Evolutionary conservation across 2,888 invertebrate genomes (phyloP).

Genomic region (Chaetogeoica ovagalla): DNA sequence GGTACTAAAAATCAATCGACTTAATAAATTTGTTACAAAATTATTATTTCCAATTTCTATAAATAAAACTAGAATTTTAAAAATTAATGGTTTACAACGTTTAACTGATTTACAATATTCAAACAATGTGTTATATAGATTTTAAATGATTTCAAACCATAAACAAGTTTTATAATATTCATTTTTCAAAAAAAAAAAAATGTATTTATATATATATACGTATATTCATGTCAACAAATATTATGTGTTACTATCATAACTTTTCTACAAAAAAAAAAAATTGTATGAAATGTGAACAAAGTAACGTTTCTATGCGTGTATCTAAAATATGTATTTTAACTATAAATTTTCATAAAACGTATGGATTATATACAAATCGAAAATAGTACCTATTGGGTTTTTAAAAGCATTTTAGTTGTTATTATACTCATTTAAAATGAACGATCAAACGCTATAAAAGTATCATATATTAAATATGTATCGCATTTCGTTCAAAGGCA

Average conservation of each 20-base stretch:
- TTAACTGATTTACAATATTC: too few relatives aligned
- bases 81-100: too few relatives aligned
- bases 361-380: background rate
- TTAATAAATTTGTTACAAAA: background rate
- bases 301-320: background rate
- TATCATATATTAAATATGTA: background rate
- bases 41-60: background rate
- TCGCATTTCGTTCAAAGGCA: background rate
- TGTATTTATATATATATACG: too few relatives aligned
- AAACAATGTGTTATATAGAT: too few relatives aligned
- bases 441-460: background rate
- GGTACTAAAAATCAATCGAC: background rate
- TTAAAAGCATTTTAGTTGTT: background rate
- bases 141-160: too few relatives aligned
- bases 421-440: background rate
- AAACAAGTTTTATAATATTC: too few relatives aligned
- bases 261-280: background rate
- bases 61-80: background rate
- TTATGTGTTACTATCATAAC: background rate
- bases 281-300: background rate
- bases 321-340: background rate
- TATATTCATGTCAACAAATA: too few relatives aligned
- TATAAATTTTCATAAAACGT: background rate
- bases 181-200: too few relatives aligned
- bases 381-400: background rate